Percentiles rank a stretch among this genome's conserved stretches.
These are phyloP conservation scores for Horisme vitalbata DNA, from an alignment of 2,888 invertebrate genomes.

Conservation along the genomic window DNA sequence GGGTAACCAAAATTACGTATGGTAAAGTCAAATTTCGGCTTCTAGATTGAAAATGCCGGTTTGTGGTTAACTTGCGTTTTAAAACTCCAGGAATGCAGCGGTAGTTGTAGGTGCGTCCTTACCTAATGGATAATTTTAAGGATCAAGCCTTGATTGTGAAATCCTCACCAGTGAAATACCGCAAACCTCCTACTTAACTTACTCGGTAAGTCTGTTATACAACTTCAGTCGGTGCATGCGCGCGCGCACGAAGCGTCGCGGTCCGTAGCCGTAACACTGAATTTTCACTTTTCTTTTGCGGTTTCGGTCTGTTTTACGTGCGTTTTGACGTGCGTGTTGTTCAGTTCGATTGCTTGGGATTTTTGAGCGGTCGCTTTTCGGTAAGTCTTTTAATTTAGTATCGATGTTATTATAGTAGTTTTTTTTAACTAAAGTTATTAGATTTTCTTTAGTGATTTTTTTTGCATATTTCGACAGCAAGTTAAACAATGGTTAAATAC, in stretches of 20 bases:
- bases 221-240: constrained; percentile 50
- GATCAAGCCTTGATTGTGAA: constrained; percentile 16
- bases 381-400: constrained; percentile 8
- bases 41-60: too few relatives aligned
- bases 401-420: too few relatives aligned
- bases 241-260: constrained; percentile 48
- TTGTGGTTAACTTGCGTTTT: not conserved
- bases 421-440: too few relatives aligned
- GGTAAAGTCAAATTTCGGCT: too few relatives aligned
- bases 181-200: constrained; percentile 42
- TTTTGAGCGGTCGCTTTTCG: constrained; percentile 10
- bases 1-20: too few relatives aligned
- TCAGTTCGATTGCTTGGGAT: constrained; percentile 11
- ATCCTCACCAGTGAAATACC: constrained; percentile 20
- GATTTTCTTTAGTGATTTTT: too few relatives aligned
- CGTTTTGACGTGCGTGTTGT: constrained; percentile 4
- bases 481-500: too few relatives aligned
- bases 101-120: constrained; percentile 9
- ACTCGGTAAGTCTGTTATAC: constrained; percentile 45
- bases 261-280: constrained; percentile 39
- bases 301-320: constrained; percentile 14
- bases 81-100: not conserved
- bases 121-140: constrained; percentile 12
- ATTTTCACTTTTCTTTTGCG: constrained; percentile 45
- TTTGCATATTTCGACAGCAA: too few relatives aligned